A percentile compares a stretch with the other conserved stretches of the same genome.
Evolutionary conservation across 2,888 invertebrate species (phyloP).

Genomic region (Synanthedon myopaeformis): DNA sequence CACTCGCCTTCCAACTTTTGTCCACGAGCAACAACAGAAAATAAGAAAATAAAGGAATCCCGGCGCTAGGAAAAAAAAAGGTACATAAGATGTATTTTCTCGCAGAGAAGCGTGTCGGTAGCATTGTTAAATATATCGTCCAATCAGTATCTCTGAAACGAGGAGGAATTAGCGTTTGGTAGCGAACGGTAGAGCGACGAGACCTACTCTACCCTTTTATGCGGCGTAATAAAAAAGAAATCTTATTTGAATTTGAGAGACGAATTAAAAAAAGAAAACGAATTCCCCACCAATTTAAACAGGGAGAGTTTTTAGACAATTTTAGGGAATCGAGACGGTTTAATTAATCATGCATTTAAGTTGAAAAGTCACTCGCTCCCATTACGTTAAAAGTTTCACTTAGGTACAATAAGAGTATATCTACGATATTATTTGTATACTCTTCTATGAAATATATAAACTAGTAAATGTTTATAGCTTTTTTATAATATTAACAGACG

Average conservation of each 20-base stretch:
- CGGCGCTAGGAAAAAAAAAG: constrained; percentile 46
- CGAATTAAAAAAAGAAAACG: constrained; percentile 64
- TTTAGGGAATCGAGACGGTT: constrained; percentile 51
- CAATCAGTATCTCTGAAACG: constrained; percentile 62
- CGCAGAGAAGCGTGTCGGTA: constrained; percentile 55
- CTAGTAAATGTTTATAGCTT: no score
- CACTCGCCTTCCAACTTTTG: constrained; percentile 34
- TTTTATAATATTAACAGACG: no score
- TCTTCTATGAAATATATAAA: neutral
- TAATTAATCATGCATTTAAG: constrained; percentile 56
- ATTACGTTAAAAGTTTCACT: constrained; percentile 1
- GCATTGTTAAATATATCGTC: constrained; percentile 69
- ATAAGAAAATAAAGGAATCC: constrained; percentile 59
- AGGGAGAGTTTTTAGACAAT: constrained; percentile 52
- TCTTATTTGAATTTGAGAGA: constrained; percentile 68
- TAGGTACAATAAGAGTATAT: neutral
- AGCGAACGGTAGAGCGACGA: constrained; percentile 42
- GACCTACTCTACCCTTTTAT: constrained; percentile 62
- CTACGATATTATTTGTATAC: neutral
- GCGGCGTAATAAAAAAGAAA: constrained; percentile 57
- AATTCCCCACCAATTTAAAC: constrained; percentile 65
- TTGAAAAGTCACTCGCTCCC: constrained; percentile 23
- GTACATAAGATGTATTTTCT: constrained; percentile 63
- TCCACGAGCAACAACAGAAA: constrained; percentile 31
- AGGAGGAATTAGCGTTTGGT: constrained; percentile 59